Evolutionary conservation across 2,888 invertebrate species (phyloP).

Genomic region (Papilio elwesi): DNA sequence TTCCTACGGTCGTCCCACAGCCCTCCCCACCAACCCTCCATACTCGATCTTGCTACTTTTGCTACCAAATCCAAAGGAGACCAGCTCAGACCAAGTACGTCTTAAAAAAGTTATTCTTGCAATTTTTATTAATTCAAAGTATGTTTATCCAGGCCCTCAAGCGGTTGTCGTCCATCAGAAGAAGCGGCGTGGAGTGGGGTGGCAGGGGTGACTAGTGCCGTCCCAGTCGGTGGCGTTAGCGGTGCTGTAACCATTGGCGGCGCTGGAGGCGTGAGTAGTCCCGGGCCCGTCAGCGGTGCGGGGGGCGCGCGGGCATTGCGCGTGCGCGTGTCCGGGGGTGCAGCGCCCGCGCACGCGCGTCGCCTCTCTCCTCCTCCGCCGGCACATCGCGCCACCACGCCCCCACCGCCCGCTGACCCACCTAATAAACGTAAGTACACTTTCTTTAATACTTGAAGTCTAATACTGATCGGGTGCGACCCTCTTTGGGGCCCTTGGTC

Average conservation of each 20-base stretch:
- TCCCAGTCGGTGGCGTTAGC: slow-evolving; percentile 61
- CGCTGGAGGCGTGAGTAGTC: slow-evolving; percentile 55
- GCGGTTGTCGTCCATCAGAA: slow-evolving; percentile 71
- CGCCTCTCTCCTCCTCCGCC: slow-evolving; percentile 75
- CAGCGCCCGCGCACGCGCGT: slow-evolving; percentile 72
- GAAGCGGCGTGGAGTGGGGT: slow-evolving; percentile 66
- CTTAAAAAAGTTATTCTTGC: too few species aligned
- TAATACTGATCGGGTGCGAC: neutral
- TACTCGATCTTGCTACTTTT: too few species aligned
- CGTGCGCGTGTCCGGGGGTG: slow-evolving; percentile 67
- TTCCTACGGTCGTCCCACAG: too few species aligned
- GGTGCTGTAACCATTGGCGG: slow-evolving; percentile 54
- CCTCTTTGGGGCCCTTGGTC: neutral
- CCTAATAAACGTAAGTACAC: slow-evolving; percentile 29
- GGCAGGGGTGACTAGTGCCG: slow-evolving; percentile 60
- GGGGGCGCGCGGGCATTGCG: slow-evolving; percentile 70
- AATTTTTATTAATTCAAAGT: neutral
- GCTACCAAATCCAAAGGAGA: too few species aligned
- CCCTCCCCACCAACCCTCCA: too few species aligned
- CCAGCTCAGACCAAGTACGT: too few species aligned
- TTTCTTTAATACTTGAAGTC: neutral
- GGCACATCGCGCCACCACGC: slow-evolving; percentile 76
- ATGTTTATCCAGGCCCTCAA: slow-evolving; percentile 65
- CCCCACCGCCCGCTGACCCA: slow-evolving; percentile 52
- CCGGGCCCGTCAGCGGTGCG: slow-evolving; percentile 52